phyloP scores from a whole-genome alignment of 1,140 invertebrate genomes.

The Heliconius himera region DNA sequence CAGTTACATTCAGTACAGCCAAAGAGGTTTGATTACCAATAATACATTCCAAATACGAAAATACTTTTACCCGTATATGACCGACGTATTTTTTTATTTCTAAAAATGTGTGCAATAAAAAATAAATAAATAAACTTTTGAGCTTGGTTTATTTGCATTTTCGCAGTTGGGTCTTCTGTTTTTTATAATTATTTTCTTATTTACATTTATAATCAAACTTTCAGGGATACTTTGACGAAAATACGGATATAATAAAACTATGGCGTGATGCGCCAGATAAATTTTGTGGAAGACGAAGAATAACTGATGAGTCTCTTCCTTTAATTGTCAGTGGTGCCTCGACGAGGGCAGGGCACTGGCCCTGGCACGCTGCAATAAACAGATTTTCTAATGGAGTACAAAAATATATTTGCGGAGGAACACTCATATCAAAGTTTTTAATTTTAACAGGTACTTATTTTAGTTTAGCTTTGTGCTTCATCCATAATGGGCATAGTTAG shows the following conservation, averaged over 20 bases:
- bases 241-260: neutral
- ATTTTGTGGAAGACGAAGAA: constrained; percentile 57
- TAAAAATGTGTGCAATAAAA: too few relatives aligned
- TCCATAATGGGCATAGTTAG: too few relatives aligned
- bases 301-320: constrained; percentile 45
- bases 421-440: constrained; percentile 50
- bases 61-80: too few relatives aligned
- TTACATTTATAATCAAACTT: neutral
- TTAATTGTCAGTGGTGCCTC: constrained; percentile 54
- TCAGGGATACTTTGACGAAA: neutral
- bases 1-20: too few relatives aligned
- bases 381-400: constrained; percentile 83
- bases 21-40: too few relatives aligned
- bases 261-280: constrained; percentile 34
- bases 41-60: too few relatives aligned
- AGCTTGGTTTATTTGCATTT: too few relatives aligned
- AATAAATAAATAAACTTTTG: too few relatives aligned
- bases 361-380: constrained; percentile 91
- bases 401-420: constrained; percentile 64
- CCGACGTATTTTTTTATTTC: too few relatives aligned
- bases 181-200: neutral
- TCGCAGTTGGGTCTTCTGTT: too few relatives aligned
- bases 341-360: constrained; percentile 88
- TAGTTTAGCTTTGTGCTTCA: too few relatives aligned
- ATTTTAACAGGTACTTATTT: constrained; percentile 57